Evolutionary conservation across 2,888 invertebrate species (phyloP).

Genomic region (Lasioglossum marginatum): DNA sequence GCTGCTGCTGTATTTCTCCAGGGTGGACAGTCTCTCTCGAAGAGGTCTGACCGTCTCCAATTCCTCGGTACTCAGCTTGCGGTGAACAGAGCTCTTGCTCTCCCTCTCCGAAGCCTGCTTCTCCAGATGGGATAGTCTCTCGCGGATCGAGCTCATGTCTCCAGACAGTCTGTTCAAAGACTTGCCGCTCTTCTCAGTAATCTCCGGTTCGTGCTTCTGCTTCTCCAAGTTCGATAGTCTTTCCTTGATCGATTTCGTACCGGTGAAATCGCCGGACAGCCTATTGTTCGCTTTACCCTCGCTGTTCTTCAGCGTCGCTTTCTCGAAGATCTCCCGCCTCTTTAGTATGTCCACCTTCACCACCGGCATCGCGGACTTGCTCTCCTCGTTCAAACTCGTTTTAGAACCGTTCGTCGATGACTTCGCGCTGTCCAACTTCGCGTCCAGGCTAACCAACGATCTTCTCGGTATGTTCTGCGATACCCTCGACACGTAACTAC

Average conservation of each 20-base stretch:
- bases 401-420: conserved; percentile 82
- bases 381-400: conserved; percentile 85
- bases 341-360: conserved; percentile 92
- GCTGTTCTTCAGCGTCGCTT: conserved; percentile 84
- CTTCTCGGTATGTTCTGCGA: conserved; percentile 82
- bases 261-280: conserved; percentile 87
- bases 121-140: conserved; percentile 88
- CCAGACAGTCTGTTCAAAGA: conserved; percentile 85
- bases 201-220: conserved; percentile 86
- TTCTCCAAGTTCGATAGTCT: conserved; percentile 89
- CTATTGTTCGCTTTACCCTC: conserved; percentile 79
- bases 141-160: conserved; percentile 88
- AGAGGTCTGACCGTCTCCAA: conserved; percentile 77
- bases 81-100: conserved; percentile 67
- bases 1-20: conserved; percentile 77
- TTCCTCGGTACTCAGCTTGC: conserved; percentile 74
- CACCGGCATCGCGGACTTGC: conserved; percentile 86
- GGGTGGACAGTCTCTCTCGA: conserved; percentile 76
- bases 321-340: conserved; percentile 93
- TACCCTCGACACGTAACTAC: conserved; percentile 93
- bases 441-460: conserved; percentile 76
- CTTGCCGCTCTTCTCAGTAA: conserved; percentile 83
- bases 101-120: conserved; percentile 83
- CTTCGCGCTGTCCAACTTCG: conserved; percentile 80
- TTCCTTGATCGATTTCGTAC: conserved; percentile 90